Base-by-base conservation (phyloP, 2,888 invertebrate species). In the Axea sp. region DNA sequence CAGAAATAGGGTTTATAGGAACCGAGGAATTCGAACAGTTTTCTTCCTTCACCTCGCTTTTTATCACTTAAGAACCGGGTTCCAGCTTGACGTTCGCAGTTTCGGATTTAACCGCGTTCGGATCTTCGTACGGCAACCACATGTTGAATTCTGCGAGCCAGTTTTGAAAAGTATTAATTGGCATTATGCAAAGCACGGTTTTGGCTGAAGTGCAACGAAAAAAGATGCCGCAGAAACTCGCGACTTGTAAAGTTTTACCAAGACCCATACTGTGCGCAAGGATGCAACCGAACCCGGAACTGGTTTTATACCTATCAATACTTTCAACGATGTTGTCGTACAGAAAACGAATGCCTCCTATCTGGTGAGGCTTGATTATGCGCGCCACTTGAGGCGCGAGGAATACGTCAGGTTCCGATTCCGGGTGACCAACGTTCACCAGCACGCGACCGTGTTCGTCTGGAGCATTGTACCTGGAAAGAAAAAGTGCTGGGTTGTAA, bases 251-350 rank as follows among this genome's bases (percentile, higher is more conserved):
- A 0, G 99, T 99, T 89, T 99, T 99, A n/a, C 99, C 99, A 17
- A 99, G 90, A 0, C 99, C 99, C 99, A 99, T 99, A 35, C 97
- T 97, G 89, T 99, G 99, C 0, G 99, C 99, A 51, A 99, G 89
- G 81, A 99, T 98, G 87, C 99, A 99, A 7, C 99, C 99, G 87
- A 99, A 98, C 6, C 99, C 98, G 39, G 89, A 88, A 65, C 89
- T 88, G 8, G 92, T 94, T 57, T 95, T 94, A 87, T 59, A 69
- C 77, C 97, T 91, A 72, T 93, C 93, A 35, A 95, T 91, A 11
- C 97, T 97, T 88, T 99, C 99, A 78, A 99, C 95, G 14, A 99
- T 94, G 87, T 99, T 99, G 88, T 99, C 98, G 86, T 96, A 99
- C 53, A 99, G 89, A 87, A 99, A 99, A 62, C 98, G 90, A 8